A percentile compares a stretch with the other conserved stretches of the same genome.
Evolutionary conservation across 1,140 invertebrate species (phyloP).

Genomic region (Atta colombica): DNA sequence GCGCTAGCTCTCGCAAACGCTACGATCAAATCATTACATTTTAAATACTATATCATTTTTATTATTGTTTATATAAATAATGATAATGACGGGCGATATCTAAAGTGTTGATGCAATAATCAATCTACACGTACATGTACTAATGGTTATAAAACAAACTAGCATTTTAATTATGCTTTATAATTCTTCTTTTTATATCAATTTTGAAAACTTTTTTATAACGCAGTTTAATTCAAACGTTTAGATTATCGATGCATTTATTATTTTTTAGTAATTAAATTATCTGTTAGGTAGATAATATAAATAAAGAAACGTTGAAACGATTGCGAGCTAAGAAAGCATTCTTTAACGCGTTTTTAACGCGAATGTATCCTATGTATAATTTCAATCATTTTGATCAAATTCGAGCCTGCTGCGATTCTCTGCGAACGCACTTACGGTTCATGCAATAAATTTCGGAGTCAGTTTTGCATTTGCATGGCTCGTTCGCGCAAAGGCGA

Average conservation of each 20-base stretch:
- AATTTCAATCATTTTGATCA: constrained; percentile 2
- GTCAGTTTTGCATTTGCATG: constrained; percentile 67
- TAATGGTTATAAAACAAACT: too few species aligned
- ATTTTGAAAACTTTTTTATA: neutral
- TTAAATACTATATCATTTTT: neutral
- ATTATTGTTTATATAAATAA: neutral
- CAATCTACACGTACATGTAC: too few species aligned
- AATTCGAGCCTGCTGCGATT: constrained; percentile 15
- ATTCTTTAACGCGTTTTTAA: neutral
- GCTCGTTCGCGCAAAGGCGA: constrained; percentile 52
- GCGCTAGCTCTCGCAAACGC: neutral
- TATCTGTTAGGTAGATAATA: neutral
- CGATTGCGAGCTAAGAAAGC: neutral
- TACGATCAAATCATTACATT: neutral
- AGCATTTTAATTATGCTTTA: neutral
- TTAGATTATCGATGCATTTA: neutral
- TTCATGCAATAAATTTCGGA: constrained; percentile 71
- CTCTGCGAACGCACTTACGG: constrained; percentile 1
- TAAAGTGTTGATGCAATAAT: too few species aligned
- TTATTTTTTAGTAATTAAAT: neutral
- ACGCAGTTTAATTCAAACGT: neutral
- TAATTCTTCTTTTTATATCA: neutral
- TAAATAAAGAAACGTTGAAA: neutral
- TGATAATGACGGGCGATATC: too few species aligned
- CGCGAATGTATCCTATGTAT: neutral